Conservation (phyloP, 2,888 invertebrate species). For the Sturmia bella region DNA sequence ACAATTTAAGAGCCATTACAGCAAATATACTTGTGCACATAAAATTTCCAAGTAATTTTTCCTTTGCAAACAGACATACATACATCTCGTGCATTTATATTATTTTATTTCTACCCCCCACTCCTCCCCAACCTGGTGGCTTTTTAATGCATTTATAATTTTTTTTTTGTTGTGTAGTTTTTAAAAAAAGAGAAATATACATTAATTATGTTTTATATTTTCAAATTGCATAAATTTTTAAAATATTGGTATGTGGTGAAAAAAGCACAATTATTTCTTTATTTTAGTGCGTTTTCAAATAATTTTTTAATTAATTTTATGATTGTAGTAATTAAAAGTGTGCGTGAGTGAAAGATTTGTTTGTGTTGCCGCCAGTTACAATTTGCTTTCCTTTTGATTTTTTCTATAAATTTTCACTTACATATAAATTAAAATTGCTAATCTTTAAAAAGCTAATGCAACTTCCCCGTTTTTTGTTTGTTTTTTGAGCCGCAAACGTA, state of each 20-base stretch:
- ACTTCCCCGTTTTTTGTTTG: too few species aligned
- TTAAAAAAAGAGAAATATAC: not conserved
- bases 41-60: constrained; percentile 34
- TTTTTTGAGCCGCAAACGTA: too few species aligned
- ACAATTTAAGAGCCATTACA: constrained; percentile 36
- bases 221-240: too few species aligned
- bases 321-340: not conserved
- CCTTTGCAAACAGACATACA: constrained; percentile 3
- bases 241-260: too few species aligned
- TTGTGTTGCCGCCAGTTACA: too few species aligned
- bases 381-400: too few species aligned
- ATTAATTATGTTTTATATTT: not conserved
- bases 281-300: too few species aligned
- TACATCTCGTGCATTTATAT: constrained; percentile 11
- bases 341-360: not conserved
- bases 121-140: too few species aligned
- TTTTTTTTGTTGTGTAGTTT: not conserved
- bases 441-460: too few species aligned
- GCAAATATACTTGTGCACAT: not conserved
- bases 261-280: too few species aligned
- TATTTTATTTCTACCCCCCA: not conserved
- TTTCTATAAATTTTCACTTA: too few species aligned
- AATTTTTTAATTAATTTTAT: not conserved
- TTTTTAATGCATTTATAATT: not conserved
- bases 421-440: too few species aligned